These are phyloP conservation scores for Chaenogobius annularis DNA, from an alignment of 2,113 vertebrate genomes.

Conservation along the genomic window DNA sequence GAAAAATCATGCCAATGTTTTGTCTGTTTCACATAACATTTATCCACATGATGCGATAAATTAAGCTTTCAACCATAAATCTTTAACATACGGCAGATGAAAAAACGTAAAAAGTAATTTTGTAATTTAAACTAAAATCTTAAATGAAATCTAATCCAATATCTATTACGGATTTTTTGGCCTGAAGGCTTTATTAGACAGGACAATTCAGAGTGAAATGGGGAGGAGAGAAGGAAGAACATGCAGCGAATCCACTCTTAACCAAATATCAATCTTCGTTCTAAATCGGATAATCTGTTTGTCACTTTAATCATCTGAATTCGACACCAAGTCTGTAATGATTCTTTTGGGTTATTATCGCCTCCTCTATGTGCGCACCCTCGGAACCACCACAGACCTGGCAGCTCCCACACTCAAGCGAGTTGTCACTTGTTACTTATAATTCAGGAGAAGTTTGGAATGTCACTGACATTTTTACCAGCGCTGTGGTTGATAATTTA, in stretches of 20 bases:
- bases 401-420: constrained; percentile 52
- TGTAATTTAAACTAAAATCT: no score
- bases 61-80: no score
- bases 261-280: background rate
- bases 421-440: constrained; percentile 71
- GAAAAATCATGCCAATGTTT: constrained; percentile 66
- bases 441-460: constrained; percentile 62
- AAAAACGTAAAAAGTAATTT: no score
- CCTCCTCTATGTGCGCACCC: constrained; percentile 61
- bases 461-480: constrained; percentile 43
- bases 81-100: no score
- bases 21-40: background rate
- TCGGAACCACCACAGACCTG: constrained; percentile 61
- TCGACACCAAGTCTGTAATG: background rate
- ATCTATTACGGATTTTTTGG: no score
- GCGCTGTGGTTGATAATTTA: constrained; percentile 51
- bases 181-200: no score
- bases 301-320: background rate
- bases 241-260: no score
- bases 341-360: constrained; percentile 26
- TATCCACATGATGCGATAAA: background rate
- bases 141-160: no score
- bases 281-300: background rate
- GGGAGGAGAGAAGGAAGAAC: no score
- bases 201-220: no score